Base-by-base conservation (phyloP, 2,888 invertebrate species). In the Ophion ellenae region DNA sequence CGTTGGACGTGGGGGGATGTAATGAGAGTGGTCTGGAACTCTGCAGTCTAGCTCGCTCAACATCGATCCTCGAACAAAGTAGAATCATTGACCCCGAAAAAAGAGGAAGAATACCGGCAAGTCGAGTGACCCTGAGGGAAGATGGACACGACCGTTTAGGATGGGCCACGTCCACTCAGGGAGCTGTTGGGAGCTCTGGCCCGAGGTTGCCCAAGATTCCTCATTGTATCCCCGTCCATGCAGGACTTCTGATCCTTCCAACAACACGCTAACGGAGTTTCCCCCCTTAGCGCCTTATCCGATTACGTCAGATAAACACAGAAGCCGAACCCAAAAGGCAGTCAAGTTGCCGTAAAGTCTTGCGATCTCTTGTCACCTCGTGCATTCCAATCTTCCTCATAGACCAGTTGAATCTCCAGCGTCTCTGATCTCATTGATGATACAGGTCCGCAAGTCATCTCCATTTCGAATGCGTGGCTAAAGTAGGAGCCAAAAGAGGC, bases 51-150 rank as follows among this genome's bases (percentile, higher is more conserved):
- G 32, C 63, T 5, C 20, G 76, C 61, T 82, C 57, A 36, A 66
- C 77, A 63, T 78, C 80, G 75, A 67, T 66, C 74, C 14, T 57
- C 64, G 71, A 71, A 63, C 70, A 36, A 81, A 86, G 79, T 81
- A 86, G 81, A 87, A 87, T 84, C 87, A 86, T 84, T 86, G 84
- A 88, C 82, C 87, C 57, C 87, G 85, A 85, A 71, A 71, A 28
- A 70, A 24, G 17, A 70, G 77, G 63, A 76, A 59, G 64, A 84
- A 74, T 11, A 67, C 69, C 69, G 78, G 47, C 61, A 32, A 78
- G 78, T 69, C 69, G 47, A 67, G 57, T 11, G 69, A 36, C 59
- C 59, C 11, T 36, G 3, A 11, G 57, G 10, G 32, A 32, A 71
- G 57, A 57, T 73, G 57, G 59, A 73, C n/a, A 11, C 57, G 57